Conservation (phyloP, 2,888 invertebrate species). For the Tolmerus cingulatus region DNA sequence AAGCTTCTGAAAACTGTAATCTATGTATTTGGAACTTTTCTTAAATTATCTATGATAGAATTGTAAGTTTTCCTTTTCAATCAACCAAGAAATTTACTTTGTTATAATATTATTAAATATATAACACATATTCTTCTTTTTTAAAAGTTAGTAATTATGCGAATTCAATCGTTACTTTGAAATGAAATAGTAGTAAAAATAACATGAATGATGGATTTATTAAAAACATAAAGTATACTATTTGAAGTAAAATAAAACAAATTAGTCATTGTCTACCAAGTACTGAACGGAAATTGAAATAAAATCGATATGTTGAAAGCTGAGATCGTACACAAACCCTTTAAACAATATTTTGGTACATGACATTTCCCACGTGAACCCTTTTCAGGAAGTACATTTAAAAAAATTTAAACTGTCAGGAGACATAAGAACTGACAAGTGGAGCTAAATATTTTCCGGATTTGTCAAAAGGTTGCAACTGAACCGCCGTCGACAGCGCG, state of each 20-base stretch:
- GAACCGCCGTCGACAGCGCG: slow-evolving; percentile 17
- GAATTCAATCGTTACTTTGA: no score
- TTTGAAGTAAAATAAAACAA: no score
- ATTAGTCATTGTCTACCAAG: background rate
- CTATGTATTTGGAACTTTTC: no score
- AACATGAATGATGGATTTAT: no score
- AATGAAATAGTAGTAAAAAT: no score
- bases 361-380: slow-evolving; percentile 8
- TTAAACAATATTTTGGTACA: background rate
- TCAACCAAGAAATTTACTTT: no score
- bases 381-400: background rate
- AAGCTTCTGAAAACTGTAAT: background rate
- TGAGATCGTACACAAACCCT: background rate
- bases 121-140: no score
- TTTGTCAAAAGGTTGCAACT: slow-evolving; percentile 43
- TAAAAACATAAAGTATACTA: no score
- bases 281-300: background rate
- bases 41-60: no score
- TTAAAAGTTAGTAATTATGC: no score
- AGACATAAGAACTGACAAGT: slow-evolving; percentile 48
- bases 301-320: background rate
- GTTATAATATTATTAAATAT: no score
- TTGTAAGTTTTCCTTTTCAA: no score
- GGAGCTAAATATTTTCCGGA: slow-evolving; percentile 47
- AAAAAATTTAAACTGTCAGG: slow-evolving; percentile 44